Percentiles rank a stretch among this genome's conserved stretches.
These are phyloP conservation scores for Pocillopora grandis DNA, from an alignment of 92 coral and sea anemone species.

Conservation along the genomic window DNA sequence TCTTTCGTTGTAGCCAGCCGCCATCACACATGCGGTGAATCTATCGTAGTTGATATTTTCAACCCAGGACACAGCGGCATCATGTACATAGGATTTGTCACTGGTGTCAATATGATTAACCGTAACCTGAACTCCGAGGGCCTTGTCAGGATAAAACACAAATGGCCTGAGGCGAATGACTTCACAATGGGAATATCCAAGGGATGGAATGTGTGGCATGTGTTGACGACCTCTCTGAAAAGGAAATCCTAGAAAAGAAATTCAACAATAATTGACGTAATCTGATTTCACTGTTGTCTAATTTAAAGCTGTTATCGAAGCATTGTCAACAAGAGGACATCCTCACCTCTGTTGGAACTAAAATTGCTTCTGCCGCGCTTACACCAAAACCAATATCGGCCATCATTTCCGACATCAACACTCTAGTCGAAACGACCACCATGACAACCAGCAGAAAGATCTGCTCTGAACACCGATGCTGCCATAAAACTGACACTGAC, in stretches of 20 bases:
- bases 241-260: background rate
- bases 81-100: background rate
- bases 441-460: too few species aligned
- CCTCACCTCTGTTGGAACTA: too few species aligned
- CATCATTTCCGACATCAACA: too few species aligned
- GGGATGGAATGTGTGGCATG: background rate
- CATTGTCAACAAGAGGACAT: too few species aligned
- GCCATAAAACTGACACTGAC: background rate
- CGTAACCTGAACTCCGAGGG: background rate
- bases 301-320: too few species aligned
- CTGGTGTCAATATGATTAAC: conserved; percentile 4
- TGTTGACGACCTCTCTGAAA: conserved; percentile 2
- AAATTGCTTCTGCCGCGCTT: too few species aligned
- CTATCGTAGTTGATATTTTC: background rate
- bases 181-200: background rate
- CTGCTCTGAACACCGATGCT: background rate
- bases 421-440: too few species aligned
- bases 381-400: too few species aligned
- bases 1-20: background rate
- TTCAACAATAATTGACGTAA: background rate
- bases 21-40: conserved; percentile 11
- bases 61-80: background rate
- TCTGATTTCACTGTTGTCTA: too few species aligned
- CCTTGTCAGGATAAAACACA: conserved; percentile 39
- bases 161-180: conserved; percentile 16